Conservation (phyloP, 2,113 vertebrate genomes). For the Camelus bactrianus region DNA sequence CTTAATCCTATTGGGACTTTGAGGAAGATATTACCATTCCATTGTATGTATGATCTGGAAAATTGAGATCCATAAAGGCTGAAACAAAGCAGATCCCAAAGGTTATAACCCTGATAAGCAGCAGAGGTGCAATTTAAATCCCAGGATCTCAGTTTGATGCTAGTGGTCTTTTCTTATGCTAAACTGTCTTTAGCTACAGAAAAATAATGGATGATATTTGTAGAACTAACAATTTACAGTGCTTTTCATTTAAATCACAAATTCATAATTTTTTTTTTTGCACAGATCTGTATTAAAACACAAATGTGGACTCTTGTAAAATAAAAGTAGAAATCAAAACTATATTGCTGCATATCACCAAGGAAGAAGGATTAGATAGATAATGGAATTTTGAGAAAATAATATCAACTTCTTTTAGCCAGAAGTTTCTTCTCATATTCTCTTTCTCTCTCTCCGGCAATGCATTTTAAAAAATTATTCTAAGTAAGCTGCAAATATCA, state of each 20-base stretch:
- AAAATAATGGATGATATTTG: background rate
- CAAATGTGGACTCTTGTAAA: background rate
- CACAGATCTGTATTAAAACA: background rate
- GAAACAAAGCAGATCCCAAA: background rate
- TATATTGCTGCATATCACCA: background rate
- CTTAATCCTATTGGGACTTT: background rate
- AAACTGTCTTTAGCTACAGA: background rate
- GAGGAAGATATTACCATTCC: background rate
- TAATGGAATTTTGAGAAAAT: conserved; percentile 3
- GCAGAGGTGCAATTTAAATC: background rate
- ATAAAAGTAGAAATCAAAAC: background rate
- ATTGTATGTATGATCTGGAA: conserved; percentile 9
- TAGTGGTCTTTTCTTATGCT: background rate
- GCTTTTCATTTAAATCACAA: background rate
- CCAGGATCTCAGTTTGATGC: background rate
- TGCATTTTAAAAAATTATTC: background rate
- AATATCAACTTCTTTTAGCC: background rate
- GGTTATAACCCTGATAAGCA: background rate
- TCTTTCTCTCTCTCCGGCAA: background rate
- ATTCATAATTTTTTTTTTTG: background rate
- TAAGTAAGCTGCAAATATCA: background rate
- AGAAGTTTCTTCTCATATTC: background rate
- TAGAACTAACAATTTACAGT: background rate
- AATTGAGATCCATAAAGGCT: background rate
- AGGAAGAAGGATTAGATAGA: background rate